phyloP scores from a whole-genome alignment of 2,797 vertebrate species.

The Propithecus perrieri region DNA sequence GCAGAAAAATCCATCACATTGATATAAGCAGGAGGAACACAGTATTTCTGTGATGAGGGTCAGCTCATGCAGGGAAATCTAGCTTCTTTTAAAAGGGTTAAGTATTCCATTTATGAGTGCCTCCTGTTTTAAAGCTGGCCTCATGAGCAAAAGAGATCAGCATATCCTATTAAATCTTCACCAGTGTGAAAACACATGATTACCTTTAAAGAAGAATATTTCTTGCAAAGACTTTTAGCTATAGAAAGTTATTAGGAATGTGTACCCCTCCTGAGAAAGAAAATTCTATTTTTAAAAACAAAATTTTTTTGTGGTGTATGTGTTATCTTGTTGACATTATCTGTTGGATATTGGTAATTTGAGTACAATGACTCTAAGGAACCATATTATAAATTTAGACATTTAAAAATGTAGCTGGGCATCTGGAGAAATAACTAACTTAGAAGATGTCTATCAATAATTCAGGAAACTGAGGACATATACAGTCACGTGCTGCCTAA shows the following conservation, averaged over 20 bases:
- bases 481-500: too few species aligned
- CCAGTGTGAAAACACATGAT: neutral
- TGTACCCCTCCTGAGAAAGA: neutral
- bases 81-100: neutral
- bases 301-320: neutral
- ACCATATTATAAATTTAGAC: neutral
- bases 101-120: neutral
- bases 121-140: neutral
- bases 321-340: neutral
- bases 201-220: neutral
- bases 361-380: neutral
- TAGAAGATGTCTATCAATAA: slow-evolving; percentile 5
- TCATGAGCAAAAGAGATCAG: neutral
- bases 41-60: neutral
- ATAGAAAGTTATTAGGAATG: neutral
- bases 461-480: neutral
- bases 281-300: neutral
- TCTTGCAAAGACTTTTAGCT: neutral
- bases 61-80: neutral
- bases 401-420: neutral
- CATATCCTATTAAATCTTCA: neutral
- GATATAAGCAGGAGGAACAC: neutral
- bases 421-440: slow-evolving; percentile 16
- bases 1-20: neutral
- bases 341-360: neutral